phyloP scores from a whole-genome alignment of 2,888 invertebrate genomes.

The Mythimna albipuncta region DNA sequence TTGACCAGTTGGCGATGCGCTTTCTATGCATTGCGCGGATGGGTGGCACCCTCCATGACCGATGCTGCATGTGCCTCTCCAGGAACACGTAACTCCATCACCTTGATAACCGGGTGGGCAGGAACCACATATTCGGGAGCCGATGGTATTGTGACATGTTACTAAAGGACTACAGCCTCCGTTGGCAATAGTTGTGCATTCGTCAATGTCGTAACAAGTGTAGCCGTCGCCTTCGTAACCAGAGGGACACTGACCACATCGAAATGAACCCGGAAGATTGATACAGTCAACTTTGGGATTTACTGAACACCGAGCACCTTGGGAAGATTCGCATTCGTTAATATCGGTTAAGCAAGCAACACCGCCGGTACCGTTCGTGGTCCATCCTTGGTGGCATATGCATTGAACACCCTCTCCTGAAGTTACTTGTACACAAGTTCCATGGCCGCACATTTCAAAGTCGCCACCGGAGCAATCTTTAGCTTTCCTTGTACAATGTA shows the following conservation, averaged over 20 bases:
- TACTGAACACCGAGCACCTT: slow-evolving; percentile 93
- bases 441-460: slow-evolving; percentile 96
- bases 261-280: slow-evolving; percentile 97
- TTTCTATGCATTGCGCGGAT: slow-evolving; percentile 94
- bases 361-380: slow-evolving; percentile 91
- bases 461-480: slow-evolving; percentile 94
- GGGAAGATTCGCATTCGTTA: slow-evolving; percentile 94
- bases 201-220: slow-evolving; percentile 96
- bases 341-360: slow-evolving; percentile 96
- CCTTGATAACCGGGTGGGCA: slow-evolving; percentile 97
- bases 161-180: slow-evolving; percentile 98
- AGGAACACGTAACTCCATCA: slow-evolving; percentile 94
- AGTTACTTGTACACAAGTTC: slow-evolving; percentile 94
- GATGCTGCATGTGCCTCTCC: slow-evolving; percentile 92
- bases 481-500: slow-evolving; percentile 94
- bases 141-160: slow-evolving; percentile 96
- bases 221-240: slow-evolving; percentile 97
- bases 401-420: slow-evolving; percentile 93
- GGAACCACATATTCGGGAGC: slow-evolving; percentile 95
- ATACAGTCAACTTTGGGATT: slow-evolving; percentile 96
- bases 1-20: slow-evolving; percentile 89
- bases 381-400: slow-evolving; percentile 97
- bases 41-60: slow-evolving; percentile 97
- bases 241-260: slow-evolving; percentile 96
- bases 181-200: slow-evolving; percentile 95